Evolutionary conservation across 1,140 invertebrate species (phyloP).

Genomic region (Brachionus asplanchnoidis): DNA sequence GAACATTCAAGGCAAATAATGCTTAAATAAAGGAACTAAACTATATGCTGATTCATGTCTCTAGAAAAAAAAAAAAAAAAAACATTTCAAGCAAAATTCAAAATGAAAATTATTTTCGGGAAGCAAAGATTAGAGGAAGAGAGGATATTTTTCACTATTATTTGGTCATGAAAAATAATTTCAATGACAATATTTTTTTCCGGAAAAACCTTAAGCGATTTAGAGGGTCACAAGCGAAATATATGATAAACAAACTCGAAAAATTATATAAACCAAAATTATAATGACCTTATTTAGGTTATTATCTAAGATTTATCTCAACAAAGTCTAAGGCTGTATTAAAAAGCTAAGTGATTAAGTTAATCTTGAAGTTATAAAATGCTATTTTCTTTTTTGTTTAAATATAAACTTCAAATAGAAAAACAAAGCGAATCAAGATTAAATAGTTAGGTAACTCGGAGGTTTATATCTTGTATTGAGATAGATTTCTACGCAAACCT

Average conservation of each 20-base stretch:
- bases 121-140: background rate
- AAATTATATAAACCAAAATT: conserved; percentile 32
- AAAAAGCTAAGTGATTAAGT: conserved; percentile 37
- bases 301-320: conserved; percentile 36
- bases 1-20: background rate
- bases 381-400: background rate
- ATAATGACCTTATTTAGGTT: conserved; percentile 38
- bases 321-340: conserved; percentile 11
- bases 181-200: background rate
- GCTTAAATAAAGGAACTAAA: background rate
- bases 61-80: background rate
- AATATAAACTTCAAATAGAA: background rate
- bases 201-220: conserved; percentile 1
- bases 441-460: conserved; percentile 30
- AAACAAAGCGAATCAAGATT: conserved; percentile 29
- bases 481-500: background rate
- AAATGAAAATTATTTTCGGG: background rate
- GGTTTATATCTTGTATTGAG: background rate
- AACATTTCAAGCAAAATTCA: background rate
- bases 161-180: background rate
- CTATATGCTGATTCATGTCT: background rate
- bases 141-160: background rate
- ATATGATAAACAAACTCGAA: conserved; percentile 22
- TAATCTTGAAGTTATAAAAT: conserved; percentile 37
- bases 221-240: background rate